Evolutionary conservation across 2,888 invertebrate genomes (phyloP), one percentile per base, ranked within the genome.

Genomic region (Nymphalis polychloros): DNA sequence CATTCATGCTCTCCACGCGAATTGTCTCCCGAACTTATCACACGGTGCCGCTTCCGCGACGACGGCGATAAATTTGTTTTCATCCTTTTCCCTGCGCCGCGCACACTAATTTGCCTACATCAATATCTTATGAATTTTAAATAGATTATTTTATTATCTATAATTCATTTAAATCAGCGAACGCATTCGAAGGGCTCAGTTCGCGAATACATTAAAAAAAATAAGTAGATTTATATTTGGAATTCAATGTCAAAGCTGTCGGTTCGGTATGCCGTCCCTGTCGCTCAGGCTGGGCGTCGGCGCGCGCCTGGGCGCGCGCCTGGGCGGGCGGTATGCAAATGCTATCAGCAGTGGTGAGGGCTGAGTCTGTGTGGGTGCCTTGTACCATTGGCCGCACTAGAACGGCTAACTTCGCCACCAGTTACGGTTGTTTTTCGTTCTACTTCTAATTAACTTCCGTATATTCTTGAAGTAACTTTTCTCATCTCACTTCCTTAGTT

Each of bases 261-360:
- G 74, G 76, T 75, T 76, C 82, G 80, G 81, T 79, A 78, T 79
- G 87, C 88, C 85, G 83, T 92, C 92, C 89, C 85, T 92, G 89
- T 92, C 92, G 82, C 86, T 88, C 90, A 81, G 81, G 88, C 82
- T 89, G 89, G 92, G 92, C 90, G 90, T 89, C 91, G 89, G 88
- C 87, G 89, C 88, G 88, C 87, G 91, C 90, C 81, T 87, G 92
- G 89, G 88, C 87, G 89, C 88, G 88, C 87, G 91, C 90, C 81
- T 87, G 92, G 92, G 91, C 92, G 92, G 92, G 91, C 93, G 93
- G 92, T 93, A 93, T 93, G 93, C 93, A 93, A 93, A 93, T 93
- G 91, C 88, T 87, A 82, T 86, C 81, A 78, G 81, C 88, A 84
- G 86, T 84, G 85, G 88, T 85, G 86, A 84, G 86, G 85, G 84